Conservation (phyloP, 1,140 invertebrate genomes). For the Bombyx mandarina region DNA sequence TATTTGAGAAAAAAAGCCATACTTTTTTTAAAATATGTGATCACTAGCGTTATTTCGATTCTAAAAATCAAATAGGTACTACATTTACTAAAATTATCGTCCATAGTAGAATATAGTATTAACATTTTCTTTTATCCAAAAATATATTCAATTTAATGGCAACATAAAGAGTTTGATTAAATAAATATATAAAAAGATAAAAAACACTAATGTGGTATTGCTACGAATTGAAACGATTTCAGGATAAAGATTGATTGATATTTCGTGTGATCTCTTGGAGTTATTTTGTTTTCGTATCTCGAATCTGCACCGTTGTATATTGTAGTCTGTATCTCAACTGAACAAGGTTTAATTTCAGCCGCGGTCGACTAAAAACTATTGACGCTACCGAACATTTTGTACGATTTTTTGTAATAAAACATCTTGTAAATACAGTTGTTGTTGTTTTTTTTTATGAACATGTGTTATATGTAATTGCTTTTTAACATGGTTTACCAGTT, state of each 20-base stretch:
- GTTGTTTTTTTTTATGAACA: constrained; percentile 3
- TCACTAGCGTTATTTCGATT: too few species aligned
- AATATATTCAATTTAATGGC: neutral
- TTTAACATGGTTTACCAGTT: too few species aligned
- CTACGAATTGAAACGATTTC: neutral
- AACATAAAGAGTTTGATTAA: neutral
- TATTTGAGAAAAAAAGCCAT: too few species aligned
- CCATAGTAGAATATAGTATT: too few species aligned
- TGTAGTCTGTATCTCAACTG: constrained; percentile 35
- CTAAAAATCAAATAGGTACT: too few species aligned
- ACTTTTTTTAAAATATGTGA: too few species aligned
- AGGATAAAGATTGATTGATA: neutral
- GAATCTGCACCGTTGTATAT: constrained; percentile 47
- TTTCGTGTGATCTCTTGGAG: constrained; percentile 37
- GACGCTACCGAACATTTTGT: constrained; percentile 20
- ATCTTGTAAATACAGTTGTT: constrained; percentile 18
- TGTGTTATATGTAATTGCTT: too few species aligned
- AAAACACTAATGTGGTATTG: neutral
- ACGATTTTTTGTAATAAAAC: constrained; percentile 46
- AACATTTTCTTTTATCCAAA: neutral
- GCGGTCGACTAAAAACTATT: constrained; percentile 65
- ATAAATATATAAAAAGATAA: neutral
- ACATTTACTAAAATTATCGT: too few species aligned
- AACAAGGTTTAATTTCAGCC: constrained; percentile 51
- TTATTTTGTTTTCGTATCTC: constrained; percentile 33